These are phyloP conservation scores for Vanessa cardui DNA, from an alignment of 2,888 invertebrate genomes.

Conservation along the genomic window DNA sequence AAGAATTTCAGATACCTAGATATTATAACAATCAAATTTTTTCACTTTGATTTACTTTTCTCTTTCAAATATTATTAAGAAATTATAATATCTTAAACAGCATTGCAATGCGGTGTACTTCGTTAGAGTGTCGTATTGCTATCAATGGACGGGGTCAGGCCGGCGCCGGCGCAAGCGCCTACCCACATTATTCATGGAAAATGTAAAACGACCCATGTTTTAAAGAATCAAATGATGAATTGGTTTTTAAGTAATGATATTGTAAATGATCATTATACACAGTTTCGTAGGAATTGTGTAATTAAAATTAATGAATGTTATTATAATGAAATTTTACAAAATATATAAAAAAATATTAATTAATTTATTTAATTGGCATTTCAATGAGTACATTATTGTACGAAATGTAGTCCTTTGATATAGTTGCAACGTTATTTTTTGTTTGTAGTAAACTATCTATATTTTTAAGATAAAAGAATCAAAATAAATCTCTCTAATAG, in stretches of 20 bases:
- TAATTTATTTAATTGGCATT: too few species aligned
- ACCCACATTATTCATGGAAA: conserved; percentile 30
- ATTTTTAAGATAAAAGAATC: not conserved
- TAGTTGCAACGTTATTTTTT: not conserved
- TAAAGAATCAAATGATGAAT: conserved; percentile 7
- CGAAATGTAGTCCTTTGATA: too few species aligned
- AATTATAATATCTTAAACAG: not conserved
- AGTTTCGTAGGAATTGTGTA: not conserved
- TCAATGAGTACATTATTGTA: too few species aligned
- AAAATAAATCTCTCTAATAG: not conserved
- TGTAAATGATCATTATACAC: not conserved
- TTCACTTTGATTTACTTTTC: too few species aligned
- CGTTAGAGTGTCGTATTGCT: conserved; percentile 40
- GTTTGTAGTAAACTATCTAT: not conserved
- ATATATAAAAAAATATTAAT: too few species aligned
- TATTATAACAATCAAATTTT: too few species aligned
- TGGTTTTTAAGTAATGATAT: not conserved
- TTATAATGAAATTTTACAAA: too few species aligned
- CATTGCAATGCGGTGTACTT: conserved; percentile 7
- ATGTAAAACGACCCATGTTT: conserved; percentile 22
- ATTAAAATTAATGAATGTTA: not conserved
- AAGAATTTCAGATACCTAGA: too few species aligned
- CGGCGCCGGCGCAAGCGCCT: conserved; percentile 45
- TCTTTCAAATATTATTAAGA: not conserved
- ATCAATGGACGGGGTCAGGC: conserved; percentile 43